A percentile compares a stretch with the other conserved stretches of the same genome.
These are phyloP conservation scores for Trypoxylus dichotomus DNA, from an alignment of 1,140 invertebrate genomes.

Conservation along the genomic window DNA sequence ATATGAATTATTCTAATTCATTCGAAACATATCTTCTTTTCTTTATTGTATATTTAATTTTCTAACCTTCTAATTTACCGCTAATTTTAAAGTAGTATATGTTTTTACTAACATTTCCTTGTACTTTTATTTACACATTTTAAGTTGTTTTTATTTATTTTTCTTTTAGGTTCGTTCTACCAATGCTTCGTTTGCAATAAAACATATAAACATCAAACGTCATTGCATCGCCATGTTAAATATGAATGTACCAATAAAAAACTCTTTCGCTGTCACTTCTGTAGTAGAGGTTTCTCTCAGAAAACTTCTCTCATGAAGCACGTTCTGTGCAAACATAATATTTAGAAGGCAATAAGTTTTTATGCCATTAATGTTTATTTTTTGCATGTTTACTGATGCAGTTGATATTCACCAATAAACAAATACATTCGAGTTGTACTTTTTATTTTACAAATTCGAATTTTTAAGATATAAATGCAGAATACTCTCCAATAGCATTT, in stretches of 20 bases:
- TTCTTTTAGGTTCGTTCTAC: neutral
- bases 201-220: constrained; percentile 8
- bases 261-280: constrained; percentile 7
- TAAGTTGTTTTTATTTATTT: neutral
- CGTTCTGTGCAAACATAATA: neutral
- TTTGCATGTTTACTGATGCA: neutral
- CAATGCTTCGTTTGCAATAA: neutral
- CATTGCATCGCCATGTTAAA: constrained; percentile 12
- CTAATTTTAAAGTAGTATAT: neutral
- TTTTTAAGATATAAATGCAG: too few relatives aligned
- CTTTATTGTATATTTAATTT: too few relatives aligned
- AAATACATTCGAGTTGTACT: neutral
- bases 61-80: too few relatives aligned
- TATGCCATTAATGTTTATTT: neutral
- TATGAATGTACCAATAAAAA: constrained; percentile 15
- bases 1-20: too few relatives aligned
- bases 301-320: constrained; percentile 15
- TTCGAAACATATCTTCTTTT: too few relatives aligned
- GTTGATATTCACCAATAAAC: neutral
- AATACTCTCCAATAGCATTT: too few relatives aligned
- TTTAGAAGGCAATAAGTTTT: neutral
- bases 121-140: neutral
- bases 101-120: neutral
- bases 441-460: too few relatives aligned
- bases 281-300: constrained; percentile 2